phyloP scores from a whole-genome alignment of 2,888 invertebrate genomes.

The Heliothis peltigera region DNA sequence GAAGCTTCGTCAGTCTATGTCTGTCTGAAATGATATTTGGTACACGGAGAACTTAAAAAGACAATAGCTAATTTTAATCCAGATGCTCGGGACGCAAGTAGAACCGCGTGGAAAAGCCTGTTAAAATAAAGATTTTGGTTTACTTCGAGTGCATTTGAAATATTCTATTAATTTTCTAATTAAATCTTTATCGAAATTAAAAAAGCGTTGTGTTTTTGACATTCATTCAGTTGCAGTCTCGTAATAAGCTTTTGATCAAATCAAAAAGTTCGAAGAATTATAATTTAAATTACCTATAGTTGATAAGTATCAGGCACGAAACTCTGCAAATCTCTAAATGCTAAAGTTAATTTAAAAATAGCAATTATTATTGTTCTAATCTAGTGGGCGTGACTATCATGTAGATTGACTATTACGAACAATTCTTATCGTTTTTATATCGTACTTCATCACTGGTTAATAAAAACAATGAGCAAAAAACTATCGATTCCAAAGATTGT shows the following conservation, averaged over 20 bases:
- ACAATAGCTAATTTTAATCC: too few species aligned
- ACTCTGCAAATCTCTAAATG: conserved; percentile 34
- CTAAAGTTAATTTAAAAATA: conserved; percentile 49
- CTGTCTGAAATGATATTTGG: too few species aligned
- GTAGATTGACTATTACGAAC: conserved; percentile 55
- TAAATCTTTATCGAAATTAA: not conserved
- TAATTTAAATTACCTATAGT: conserved; percentile 23
- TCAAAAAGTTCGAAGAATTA: conserved; percentile 27
- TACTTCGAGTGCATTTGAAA: too few species aligned
- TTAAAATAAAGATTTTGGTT: too few species aligned
- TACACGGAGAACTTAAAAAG: too few species aligned
- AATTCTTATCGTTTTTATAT: conserved; percentile 58
- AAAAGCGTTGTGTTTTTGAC: not conserved
- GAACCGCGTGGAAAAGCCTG: too few species aligned
- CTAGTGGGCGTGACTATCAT: conserved; percentile 49
- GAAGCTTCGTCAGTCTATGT: too few species aligned
- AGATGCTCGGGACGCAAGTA: too few species aligned
- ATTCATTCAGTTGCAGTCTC: conserved; percentile 25
- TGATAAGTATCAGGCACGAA: conserved; percentile 18
- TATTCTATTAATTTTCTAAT: too few species aligned
- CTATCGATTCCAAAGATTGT: conserved; percentile 75
- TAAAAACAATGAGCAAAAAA: conserved; percentile 75
- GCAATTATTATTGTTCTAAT: conserved; percentile 54
- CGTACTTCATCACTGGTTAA: conserved; percentile 57
- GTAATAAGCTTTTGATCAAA: conserved; percentile 22